Conservation (phyloP, 1,140 invertebrate genomes). For the Helicoverpa armigera region DNA sequence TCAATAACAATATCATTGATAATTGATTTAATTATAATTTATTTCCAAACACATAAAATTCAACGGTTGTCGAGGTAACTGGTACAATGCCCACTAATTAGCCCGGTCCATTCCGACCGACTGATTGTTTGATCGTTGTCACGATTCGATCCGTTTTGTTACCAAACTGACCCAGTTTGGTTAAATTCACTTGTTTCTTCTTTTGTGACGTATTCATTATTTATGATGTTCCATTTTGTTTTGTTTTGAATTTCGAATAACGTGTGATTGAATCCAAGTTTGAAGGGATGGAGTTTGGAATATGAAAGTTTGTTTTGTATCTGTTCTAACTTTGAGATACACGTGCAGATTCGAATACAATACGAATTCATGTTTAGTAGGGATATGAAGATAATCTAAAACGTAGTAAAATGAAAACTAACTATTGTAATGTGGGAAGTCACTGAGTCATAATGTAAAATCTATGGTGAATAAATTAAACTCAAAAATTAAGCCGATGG, state of each 20-base stretch:
- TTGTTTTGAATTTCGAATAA: conserved; percentile 16
- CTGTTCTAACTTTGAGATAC: background rate
- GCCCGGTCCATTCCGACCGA: background rate
- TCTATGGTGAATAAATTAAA: no score
- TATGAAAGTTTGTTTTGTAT: background rate
- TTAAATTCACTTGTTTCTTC: background rate
- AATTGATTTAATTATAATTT: no score
- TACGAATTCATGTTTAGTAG: no score
- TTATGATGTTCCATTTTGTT: conserved; percentile 13
- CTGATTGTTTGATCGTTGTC: conserved; percentile 53
- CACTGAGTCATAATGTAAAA: no score
- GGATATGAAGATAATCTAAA: no score
- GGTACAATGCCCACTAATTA: conserved; percentile 34
- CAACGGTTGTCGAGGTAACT: background rate
- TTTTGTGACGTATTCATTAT: conserved; percentile 6
- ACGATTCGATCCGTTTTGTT: background rate
- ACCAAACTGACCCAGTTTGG: conserved; percentile 22
- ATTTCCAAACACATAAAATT: background rate
- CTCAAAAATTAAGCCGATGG: no score
- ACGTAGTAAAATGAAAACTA: no score
- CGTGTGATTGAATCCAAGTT: background rate
- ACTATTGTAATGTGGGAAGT: no score
- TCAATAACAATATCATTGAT: no score
- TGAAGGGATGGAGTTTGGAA: background rate
- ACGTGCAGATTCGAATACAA: no score